A percentile compares a stretch with the other conserved stretches of the same genome.
Conservation (phyloP, 2,113 vertebrate genomes). For the Oenanthe oenanthe region DNA sequence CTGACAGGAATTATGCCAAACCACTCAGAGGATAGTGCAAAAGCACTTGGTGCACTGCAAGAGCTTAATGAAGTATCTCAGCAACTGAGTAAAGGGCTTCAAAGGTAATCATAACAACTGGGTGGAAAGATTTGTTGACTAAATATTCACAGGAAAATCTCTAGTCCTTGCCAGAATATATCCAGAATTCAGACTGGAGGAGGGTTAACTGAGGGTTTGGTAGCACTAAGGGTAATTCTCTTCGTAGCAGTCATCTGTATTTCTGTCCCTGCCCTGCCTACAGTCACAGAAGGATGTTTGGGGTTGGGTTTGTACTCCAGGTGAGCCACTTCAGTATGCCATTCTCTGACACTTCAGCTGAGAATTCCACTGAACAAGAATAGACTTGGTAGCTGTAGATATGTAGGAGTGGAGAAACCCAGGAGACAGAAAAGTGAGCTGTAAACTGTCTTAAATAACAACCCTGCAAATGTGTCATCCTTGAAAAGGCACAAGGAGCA, state of each 20-base stretch:
- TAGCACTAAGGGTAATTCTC: not conserved
- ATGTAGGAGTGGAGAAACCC: not conserved
- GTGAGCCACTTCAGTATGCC: not conserved
- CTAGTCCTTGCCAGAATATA: not conserved
- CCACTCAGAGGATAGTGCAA: not conserved
- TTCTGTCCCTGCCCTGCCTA: not conserved
- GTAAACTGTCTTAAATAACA: not conserved
- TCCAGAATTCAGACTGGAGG: not conserved
- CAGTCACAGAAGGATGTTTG: not conserved
- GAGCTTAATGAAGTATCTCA: slow-evolving; percentile 38
- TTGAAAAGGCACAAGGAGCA: not conserved
- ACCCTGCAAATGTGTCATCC: not conserved
- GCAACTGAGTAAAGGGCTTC: slow-evolving; percentile 53
- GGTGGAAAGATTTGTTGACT: not conserved
- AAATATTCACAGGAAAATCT: not conserved
- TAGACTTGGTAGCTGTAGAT: not conserved
- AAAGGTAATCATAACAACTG: slow-evolving; percentile 55
- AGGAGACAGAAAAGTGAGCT: not conserved
- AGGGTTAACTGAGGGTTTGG: not conserved
- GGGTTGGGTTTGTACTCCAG: not conserved
- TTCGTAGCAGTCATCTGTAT: not conserved
- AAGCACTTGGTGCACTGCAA: not conserved
- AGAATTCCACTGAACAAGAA: not conserved
- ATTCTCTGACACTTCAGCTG: not conserved
- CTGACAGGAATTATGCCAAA: slow-evolving; percentile 36